Conservation (phyloP, 1,140 invertebrate genomes). For the Steinernema khuongi region DNA sequence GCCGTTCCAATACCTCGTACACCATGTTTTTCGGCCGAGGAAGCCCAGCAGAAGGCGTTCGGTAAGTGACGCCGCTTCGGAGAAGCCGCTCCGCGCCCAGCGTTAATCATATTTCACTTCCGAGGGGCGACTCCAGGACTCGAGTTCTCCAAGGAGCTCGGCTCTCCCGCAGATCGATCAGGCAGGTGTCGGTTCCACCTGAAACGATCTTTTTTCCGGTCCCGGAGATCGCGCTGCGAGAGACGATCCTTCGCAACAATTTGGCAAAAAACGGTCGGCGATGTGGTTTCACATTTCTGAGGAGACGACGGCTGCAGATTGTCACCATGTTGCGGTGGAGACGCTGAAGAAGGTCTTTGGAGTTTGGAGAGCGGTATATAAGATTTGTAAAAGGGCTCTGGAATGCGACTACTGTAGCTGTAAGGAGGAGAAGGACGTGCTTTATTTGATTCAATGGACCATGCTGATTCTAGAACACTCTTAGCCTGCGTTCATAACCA, state of each 20-base stretch:
- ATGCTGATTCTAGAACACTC: too few species aligned
- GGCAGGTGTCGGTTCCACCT: background rate
- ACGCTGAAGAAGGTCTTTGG: too few species aligned
- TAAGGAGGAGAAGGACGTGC: too few species aligned
- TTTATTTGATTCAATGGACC: too few species aligned
- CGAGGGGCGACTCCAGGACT: background rate
- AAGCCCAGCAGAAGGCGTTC: background rate
- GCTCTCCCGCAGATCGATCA: background rate
- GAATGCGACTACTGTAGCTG: too few species aligned
- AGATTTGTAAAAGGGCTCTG: too few species aligned
- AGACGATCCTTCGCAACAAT: background rate
- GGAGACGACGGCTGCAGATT: too few species aligned
- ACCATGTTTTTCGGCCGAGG: background rate
- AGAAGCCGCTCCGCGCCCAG: background rate
- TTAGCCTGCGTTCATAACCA: too few species aligned
- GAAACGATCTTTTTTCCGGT: background rate
- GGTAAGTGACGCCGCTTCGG: background rate
- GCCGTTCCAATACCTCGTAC: conserved; percentile 11
- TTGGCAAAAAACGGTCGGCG: background rate
- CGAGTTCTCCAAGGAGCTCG: too few species aligned
- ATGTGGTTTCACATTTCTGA: too few species aligned
- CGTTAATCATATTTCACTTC: background rate
- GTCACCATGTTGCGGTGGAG: too few species aligned
- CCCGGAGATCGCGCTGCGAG: background rate
- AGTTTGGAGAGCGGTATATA: too few species aligned